Conservation (phyloP, 2,888 invertebrate genomes). For the Cantharis rufa region DNA sequence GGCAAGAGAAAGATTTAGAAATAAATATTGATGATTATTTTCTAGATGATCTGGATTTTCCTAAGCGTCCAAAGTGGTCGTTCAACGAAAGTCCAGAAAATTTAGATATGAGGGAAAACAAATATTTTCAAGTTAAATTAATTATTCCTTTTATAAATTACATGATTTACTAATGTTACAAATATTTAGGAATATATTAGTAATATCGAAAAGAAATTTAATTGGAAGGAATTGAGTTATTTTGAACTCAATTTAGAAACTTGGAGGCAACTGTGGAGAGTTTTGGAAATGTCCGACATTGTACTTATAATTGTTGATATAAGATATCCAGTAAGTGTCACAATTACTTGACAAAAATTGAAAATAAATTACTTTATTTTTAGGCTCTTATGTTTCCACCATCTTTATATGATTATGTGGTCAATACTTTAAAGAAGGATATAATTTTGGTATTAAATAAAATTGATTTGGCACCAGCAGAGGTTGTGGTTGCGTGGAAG, state of each 20-base stretch:
- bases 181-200: constrained; percentile 73
- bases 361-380: constrained; percentile 26
- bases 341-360: not conserved
- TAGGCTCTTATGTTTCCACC: constrained; percentile 88
- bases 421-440: constrained; percentile 73
- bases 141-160: not conserved
- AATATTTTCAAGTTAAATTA: constrained; percentile 72
- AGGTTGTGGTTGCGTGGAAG: constrained; percentile 86
- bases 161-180: constrained; percentile 9
- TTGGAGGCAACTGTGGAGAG: constrained; percentile 95
- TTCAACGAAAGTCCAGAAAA: constrained; percentile 72
- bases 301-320: constrained; percentile 87
- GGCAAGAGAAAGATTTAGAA: constrained; percentile 68
- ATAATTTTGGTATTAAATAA: constrained; percentile 91
- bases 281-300: constrained; percentile 91
- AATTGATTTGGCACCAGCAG: constrained; percentile 83
- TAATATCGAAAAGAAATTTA: constrained; percentile 65
- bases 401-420: constrained; percentile 79
- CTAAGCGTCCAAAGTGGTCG: constrained; percentile 85
- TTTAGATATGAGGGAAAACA: constrained; percentile 78
- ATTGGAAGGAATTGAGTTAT: constrained; percentile 73
- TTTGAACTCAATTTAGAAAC: constrained; percentile 95
- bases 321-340: constrained; percentile 71
- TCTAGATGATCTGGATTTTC: constrained; percentile 72
- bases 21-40: constrained; percentile 70